Evolutionary conservation across 2,113 vertebrate species (phyloP).

Genomic region (Phoenicopterus ruber): DNA sequence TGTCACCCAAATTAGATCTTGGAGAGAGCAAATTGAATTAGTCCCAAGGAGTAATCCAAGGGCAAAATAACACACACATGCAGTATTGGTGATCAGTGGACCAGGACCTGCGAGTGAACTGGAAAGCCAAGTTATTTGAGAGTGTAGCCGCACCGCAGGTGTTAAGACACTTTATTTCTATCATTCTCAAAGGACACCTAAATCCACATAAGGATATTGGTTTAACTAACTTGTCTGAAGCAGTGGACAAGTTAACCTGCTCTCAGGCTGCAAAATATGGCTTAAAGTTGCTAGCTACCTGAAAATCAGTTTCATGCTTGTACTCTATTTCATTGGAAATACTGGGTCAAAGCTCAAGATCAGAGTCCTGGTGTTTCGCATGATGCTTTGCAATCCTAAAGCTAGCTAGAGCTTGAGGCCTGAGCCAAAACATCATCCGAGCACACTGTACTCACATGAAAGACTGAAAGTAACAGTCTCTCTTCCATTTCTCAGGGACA

Average conservation of each 20-base stretch:
- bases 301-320: neutral
- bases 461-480: neutral
- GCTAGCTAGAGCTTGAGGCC: neutral
- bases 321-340: neutral
- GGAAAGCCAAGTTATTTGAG: neutral
- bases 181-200: neutral
- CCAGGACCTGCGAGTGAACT: neutral
- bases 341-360: neutral
- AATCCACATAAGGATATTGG: neutral
- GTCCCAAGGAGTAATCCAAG: neutral
- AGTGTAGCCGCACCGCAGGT: neutral
- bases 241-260: neutral
- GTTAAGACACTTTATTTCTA: neutral
- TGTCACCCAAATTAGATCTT: neutral
- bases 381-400: neutral
- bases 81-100: neutral
- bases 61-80: neutral
- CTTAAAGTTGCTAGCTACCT: neutral
- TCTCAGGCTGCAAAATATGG: neutral
- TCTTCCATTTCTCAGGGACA: neutral
- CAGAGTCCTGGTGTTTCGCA: neutral
- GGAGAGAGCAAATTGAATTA: neutral
- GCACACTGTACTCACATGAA: neutral
- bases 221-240: neutral
- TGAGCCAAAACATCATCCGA: neutral